Base-by-base conservation (phyloP, 2,113 vertebrate genomes). In the Perca schrenkii region DNA sequence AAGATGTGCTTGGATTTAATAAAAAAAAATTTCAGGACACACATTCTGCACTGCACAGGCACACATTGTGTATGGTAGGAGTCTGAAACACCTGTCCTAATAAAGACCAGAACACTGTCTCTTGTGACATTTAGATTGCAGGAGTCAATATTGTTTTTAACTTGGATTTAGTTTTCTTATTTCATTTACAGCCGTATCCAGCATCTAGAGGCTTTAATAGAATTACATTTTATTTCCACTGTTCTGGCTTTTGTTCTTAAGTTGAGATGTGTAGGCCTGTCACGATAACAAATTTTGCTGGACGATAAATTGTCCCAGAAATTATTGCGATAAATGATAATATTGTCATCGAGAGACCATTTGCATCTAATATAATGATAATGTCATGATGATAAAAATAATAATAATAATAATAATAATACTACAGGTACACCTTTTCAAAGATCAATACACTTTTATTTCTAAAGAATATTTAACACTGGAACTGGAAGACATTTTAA, bases 181-280 rank as follows among this genome's bases (percentile, higher is more conserved):
- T 54, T 34, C 12, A 58, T 84, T 72, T 76, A 49, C 8, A 19
- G 28, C 10, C 0, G 4, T 57, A 22, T 58, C 14, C 4, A 60
- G 19, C 57, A 15, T 68, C 50, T 60, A 40, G 49, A 71, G 47
- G 34, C n/a, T 60, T 70, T 68, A 6, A 36, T 43, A 68, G 22
- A 64, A 25, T 66, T 53, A 22, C 2, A 14, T 67, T 67, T 47
- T 12, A 22, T 16, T 22, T 62, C 19, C 57, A 36, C 12, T n/a
- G 46, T 22, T 62, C 17, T 19, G 15, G 22, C 15, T 8, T 25
- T 1, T 58, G 15, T 28, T 72, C 22, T 46, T 49, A 28, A 13
- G 3, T 43, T 46, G 53, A 56, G 8, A 22, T 22, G 21, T n/a
- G n/a, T n/a, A n/a, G n/a, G n/a, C n/a, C n/a, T n/a, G n/a, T n/a